A percentile compares a stretch with the other conserved stretches of the same genome.
Conservation (phyloP, 1,140 invertebrate species). For the Drosophila parabipectinata region DNA sequence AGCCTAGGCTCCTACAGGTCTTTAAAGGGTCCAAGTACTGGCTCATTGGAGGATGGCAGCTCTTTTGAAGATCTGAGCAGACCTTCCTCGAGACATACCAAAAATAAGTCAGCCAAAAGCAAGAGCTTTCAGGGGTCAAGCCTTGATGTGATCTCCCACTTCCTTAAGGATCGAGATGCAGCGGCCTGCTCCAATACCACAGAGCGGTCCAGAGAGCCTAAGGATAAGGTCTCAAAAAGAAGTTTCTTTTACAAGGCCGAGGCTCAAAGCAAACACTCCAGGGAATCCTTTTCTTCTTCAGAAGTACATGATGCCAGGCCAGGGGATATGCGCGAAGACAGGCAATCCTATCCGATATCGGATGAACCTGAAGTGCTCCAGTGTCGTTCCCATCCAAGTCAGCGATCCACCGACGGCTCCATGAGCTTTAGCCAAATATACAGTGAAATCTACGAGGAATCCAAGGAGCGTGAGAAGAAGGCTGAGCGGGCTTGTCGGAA, state of each 20-base stretch:
- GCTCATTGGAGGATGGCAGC: neutral
- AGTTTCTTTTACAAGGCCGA: neutral
- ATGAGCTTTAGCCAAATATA: conserved; percentile 65
- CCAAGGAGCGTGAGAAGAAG: conserved; percentile 44
- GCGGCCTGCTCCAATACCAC: neutral
- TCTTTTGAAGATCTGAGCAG: neutral
- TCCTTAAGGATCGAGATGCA: neutral
- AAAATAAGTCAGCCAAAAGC: too few species aligned
- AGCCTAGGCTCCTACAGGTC: neutral
- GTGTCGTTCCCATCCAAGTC: neutral
- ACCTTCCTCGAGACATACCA: neutral
- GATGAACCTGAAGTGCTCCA: neutral
- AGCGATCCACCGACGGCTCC: conserved; percentile 44
- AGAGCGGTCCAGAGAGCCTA: neutral
- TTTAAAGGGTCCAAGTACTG: neutral
- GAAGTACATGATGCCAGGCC: neutral
- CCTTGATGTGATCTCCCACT: neutral
- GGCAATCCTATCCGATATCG: neutral
- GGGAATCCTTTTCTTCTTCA: neutral
- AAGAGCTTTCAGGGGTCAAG: too few species aligned
- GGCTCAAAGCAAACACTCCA: neutral
- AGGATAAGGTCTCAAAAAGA: neutral
- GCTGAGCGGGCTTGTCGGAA: conserved; percentile 32
- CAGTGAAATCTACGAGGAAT: conserved; percentile 66
- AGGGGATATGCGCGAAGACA: neutral